Conservation (phyloP, 2,113 vertebrate species). For the Syrrhaptes paradoxus region DNA sequence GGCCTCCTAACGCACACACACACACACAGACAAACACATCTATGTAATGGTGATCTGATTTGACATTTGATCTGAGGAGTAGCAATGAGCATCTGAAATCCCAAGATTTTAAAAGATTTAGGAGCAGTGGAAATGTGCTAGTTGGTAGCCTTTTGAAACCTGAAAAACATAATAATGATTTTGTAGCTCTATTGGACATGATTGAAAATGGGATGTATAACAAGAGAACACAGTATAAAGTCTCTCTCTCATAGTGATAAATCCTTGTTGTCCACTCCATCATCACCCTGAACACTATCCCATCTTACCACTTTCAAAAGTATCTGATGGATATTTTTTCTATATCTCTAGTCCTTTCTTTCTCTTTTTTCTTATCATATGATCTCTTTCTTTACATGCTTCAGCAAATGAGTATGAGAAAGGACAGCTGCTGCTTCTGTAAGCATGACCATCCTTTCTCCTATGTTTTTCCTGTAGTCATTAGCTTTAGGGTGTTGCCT, state of each 20-base stretch:
- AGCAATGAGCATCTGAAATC: background rate
- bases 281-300: background rate
- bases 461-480: background rate
- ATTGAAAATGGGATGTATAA: background rate
- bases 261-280: background rate
- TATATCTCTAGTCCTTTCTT: background rate
- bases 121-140: background rate
- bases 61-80: background rate
- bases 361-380: background rate
- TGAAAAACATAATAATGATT: background rate
- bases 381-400: background rate
- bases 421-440: slow-evolving; percentile 1
- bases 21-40: background rate
- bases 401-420: background rate
- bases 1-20: background rate
- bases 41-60: background rate
- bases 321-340: background rate
- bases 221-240: background rate
- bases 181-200: background rate
- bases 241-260: background rate
- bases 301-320: background rate
- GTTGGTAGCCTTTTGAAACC: background rate
- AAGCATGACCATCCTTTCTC: background rate
- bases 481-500: background rate
- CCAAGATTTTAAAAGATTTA: background rate